Evolutionary conservation across 1,140 invertebrate species (phyloP).

Genomic region (Oncopeltus fasciatus): DNA sequence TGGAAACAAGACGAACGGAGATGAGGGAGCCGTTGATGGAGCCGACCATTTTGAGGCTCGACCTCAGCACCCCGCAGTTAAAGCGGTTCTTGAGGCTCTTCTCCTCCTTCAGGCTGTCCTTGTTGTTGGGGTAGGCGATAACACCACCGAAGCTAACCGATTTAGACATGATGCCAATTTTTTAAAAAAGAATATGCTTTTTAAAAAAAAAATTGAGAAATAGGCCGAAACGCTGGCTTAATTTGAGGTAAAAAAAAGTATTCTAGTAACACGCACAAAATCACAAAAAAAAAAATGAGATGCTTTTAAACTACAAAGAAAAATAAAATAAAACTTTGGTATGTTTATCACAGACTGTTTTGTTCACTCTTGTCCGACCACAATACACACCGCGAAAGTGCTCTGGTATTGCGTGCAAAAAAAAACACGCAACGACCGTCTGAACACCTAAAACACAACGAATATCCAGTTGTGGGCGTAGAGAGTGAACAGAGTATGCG

Average conservation of each 20-base stretch:
- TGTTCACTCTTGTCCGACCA: slow-evolving; percentile 13
- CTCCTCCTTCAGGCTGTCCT: slow-evolving; percentile 18
- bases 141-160: slow-evolving; percentile 25
- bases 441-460: slow-evolving; percentile 11
- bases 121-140: slow-evolving; percentile 21
- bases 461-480: slow-evolving; percentile 25
- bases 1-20: slow-evolving; percentile 73
- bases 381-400: slow-evolving; percentile 11
- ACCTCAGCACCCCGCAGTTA: slow-evolving; percentile 25
- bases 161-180: slow-evolving; percentile 5
- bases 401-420: neutral
- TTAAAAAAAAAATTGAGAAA: no score
- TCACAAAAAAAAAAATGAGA: neutral
- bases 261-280: neutral
- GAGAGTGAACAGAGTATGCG: slow-evolving; percentile 24
- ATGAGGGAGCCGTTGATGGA: slow-evolving; percentile 63
- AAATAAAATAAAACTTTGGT: slow-evolving; percentile 17
- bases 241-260: neutral
- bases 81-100: slow-evolving; percentile 25
- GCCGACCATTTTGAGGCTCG: slow-evolving; percentile 43
- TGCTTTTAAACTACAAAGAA: neutral
- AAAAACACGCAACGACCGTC: slow-evolving; percentile 3
- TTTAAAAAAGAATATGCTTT: neutral
- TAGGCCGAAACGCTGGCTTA: neutral
- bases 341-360: slow-evolving; percentile 22